Evolutionary conservation across 2,113 vertebrate genomes (phyloP), one percentile per base, ranked within the genome.

Genomic region (Rhombomys opimus): DNA sequence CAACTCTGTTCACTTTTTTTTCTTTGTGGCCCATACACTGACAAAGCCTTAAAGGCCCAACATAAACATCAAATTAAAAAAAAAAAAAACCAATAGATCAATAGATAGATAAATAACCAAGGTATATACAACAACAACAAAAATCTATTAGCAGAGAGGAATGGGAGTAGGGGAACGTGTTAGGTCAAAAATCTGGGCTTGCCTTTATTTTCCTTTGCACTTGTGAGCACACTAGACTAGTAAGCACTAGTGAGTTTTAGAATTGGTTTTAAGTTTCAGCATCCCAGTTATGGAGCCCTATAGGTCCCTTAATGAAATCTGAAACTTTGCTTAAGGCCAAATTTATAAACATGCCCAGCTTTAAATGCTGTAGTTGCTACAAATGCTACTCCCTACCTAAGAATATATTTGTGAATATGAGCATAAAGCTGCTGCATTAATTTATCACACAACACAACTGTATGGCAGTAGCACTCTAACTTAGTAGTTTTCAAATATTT

Each of bases 31-130:
- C 87, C 87, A 97, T 72, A 95, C 76, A 54, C 76, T 96, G 89
- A 95, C 93, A 97, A 38, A 97, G 96, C 97, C 97, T 95, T 98
- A 97, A 95, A 97, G 96, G 97, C 97, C 76, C 89, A 96, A 89
- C 80, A 61, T 95, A 93, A 96, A 90, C 23, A 95, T 92, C 84
- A 96, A 88, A 92, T 95, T 54, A n/a, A 70, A 50, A 85, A 91
- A 93, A 87, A 94, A 41, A 41, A 41, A 41, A n/a, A n/a, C n/a
- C 93, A 91, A 68, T 93, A n/a, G 93, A 96, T 92, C 78, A 32
- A 97, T 76, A 75, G 59, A 85, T 89, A 76, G 91, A 97, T 95
- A 57, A 94, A 95, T 91, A 97, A 96, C 72, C 65, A 97, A 96
- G 94, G 96, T 88, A 92, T 81, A 96, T 96, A 95, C 85, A 96